Evolutionary conservation across 2,888 invertebrate genomes (phyloP).

Genomic region (Stenchaetothrips biformis): DNA sequence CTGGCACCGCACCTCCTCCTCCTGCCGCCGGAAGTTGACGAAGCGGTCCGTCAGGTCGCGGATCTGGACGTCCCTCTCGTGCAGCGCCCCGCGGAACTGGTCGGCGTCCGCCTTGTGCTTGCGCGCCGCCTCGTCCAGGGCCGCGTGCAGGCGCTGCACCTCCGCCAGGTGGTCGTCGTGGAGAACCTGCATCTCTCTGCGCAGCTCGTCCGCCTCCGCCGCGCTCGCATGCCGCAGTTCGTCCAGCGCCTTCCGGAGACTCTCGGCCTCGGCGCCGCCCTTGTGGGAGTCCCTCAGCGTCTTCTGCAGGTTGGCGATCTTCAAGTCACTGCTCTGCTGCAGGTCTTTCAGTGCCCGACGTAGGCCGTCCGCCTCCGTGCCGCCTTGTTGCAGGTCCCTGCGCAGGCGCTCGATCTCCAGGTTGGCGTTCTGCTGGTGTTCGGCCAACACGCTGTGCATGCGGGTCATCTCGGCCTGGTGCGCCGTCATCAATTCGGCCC

Average conservation of each 20-base stretch:
- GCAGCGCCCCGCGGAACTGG: background rate
- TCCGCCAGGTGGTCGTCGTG: background rate
- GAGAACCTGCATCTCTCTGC: background rate
- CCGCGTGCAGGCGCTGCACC: background rate
- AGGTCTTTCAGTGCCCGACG: background rate
- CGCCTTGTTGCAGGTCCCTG: background rate
- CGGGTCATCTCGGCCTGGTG: background rate
- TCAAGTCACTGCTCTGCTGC: background rate
- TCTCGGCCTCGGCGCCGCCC: background rate
- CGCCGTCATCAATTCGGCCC: no score
- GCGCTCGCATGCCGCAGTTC: background rate
- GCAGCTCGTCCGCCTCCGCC: background rate
- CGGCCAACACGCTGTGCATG: background rate
- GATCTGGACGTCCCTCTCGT: slow-evolving; percentile 18
- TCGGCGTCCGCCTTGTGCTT: background rate
- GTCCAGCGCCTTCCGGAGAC: background rate
- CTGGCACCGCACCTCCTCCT: background rate
- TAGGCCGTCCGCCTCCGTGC: background rate
- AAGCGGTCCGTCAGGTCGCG: background rate
- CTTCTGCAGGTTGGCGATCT: background rate
- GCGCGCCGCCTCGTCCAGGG: background rate
- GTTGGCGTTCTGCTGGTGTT: background rate
- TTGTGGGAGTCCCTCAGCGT: background rate
- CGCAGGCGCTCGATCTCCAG: background rate
- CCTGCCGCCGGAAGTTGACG: background rate